Evolutionary conservation across 2,797 vertebrate species (phyloP).

Genomic region (Hafferia zeledoni): DNA sequence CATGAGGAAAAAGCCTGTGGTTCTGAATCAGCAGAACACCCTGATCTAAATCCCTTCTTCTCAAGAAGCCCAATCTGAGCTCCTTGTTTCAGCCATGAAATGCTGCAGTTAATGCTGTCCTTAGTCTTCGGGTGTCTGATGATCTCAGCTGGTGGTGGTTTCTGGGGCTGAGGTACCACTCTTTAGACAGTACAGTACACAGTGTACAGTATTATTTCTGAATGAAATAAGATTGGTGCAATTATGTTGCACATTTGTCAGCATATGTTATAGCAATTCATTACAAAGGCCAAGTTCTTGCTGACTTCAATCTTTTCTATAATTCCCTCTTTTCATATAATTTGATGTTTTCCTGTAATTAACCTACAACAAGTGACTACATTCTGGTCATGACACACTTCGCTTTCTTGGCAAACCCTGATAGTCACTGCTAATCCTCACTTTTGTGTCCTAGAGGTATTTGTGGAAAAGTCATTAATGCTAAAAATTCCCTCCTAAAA

Average conservation of each 20-base stretch:
- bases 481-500: not conserved
- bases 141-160: not conserved
- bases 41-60: not conserved
- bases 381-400: not conserved
- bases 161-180: not conserved
- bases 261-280: not conserved
- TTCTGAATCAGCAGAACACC: not conserved
- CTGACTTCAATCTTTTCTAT: not conserved
- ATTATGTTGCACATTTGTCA: not conserved
- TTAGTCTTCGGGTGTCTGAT: not conserved
- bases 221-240: not conserved
- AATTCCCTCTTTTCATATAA: not conserved
- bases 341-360: not conserved
- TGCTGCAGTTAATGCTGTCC: not conserved
- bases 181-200: not conserved
- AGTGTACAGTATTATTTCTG: not conserved
- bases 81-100: not conserved
- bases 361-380: not conserved
- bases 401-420: not conserved
- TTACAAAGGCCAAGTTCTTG: not conserved
- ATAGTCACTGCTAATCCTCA: not conserved
- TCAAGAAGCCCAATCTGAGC: rapidly evolving
- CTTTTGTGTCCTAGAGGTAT: not conserved
- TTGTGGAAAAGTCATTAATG: not conserved
- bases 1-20: not conserved